Base-by-base conservation (phyloP, 2,797 vertebrate genomes). In the Hyperoplus immaculatus region DNA sequence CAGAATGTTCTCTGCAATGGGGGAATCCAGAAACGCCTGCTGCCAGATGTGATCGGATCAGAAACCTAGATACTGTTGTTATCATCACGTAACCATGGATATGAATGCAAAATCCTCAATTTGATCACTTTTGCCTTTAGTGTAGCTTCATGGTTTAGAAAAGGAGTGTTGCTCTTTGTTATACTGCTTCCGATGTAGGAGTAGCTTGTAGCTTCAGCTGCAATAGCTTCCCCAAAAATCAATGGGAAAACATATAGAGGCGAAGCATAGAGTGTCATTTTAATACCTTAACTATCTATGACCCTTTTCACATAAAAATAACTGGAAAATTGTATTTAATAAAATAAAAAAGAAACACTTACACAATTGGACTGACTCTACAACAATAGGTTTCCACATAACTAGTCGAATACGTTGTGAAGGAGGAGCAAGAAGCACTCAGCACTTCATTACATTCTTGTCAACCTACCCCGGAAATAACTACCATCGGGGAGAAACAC, bases 401-500 rank as follows among this genome's bases (percentile, higher is more conserved):
- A 63, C 4, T 38, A n/a, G 21, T 42, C 42, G 15, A 14, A 69
- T 10, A 69, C 15, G 6, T 6, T 13, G 18, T 62, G 12, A 62
- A 45, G 47, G 43, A 78, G 46, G 39, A 62, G 38, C 54, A 54
- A 58, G 21, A 14, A 36, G 53, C 43, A 8, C 42, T 47, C 4
- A 7, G 4, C n/a, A 3, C 39, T 55, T 81, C 11, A 16, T 79
- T 64, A 79, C 66, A 50, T 42, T 74, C 42, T 50, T 63, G 39
- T 76, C 61, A 77, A 51, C 39, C 73, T 69, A 78, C 47, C 60
- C 53, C 9, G 57, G 65, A 69, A 57, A 69, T 57, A 78, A 67
- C 57, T 80, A 77, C 62, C 72, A 84, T 72, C 75, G 55, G 51
- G 65, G 74, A 89, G 81, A 81, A 85, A 87, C 58, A 83, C 53